Evolutionary conservation across 2,113 vertebrate species (phyloP).

Genomic region (Neolamprologus modestus): DNA sequence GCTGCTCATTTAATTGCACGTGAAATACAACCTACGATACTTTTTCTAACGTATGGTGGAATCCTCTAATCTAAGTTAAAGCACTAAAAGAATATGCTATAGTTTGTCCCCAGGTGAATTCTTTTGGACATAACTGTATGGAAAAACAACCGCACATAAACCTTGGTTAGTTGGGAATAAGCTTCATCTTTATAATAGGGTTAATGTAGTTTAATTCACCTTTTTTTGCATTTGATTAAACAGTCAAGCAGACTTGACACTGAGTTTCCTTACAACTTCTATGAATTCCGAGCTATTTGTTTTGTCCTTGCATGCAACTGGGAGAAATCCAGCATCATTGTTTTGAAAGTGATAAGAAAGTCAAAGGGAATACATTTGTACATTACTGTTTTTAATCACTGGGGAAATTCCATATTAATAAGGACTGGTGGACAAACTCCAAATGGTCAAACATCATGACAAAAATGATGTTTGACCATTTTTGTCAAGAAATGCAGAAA

Average conservation of each 20-base stretch:
- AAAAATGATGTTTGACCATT: not conserved
- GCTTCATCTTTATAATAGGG: not conserved
- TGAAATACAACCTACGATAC: not conserved
- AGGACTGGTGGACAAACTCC: not conserved
- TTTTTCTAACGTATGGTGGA: not conserved
- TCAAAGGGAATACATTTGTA: not conserved
- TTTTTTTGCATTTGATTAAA: not conserved
- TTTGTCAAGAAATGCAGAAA: not conserved
- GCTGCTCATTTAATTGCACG: not conserved
- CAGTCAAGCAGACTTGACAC: not conserved
- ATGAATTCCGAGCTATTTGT: not conserved
- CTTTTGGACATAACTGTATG: not conserved
- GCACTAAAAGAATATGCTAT: not conserved
- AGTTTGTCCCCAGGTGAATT: not conserved
- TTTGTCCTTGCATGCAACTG: not conserved
- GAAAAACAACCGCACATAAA: not conserved
- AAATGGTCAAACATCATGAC: too few species aligned
- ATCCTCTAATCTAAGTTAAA: not conserved
- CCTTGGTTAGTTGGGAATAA: not conserved
- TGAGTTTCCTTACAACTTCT: not conserved
- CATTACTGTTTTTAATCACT: not conserved
- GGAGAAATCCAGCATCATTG: not conserved
- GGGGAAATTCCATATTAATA: not conserved
- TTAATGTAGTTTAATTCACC: not conserved
- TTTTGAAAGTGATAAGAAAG: not conserved